A percentile compares a stretch with the other conserved stretches of the same genome.
phyloP scores from a whole-genome alignment of 2,797 vertebrate species.

The Hippopotamyrus pictus region DNA sequence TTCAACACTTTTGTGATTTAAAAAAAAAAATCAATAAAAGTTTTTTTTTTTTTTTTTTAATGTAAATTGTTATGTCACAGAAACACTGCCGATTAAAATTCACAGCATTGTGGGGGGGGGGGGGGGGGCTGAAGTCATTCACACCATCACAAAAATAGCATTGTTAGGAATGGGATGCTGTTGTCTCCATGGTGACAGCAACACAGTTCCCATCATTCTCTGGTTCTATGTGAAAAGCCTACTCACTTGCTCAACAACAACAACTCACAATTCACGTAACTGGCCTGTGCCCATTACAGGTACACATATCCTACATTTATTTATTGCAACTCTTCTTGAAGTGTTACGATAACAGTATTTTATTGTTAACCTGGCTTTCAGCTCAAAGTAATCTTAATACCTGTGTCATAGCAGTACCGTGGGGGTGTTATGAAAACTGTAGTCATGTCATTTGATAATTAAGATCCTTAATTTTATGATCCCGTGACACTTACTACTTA shows the following conservation, averaged over 20 bases:
- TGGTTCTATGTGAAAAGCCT: not conserved
- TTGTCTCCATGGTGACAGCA: constrained; percentile 24
- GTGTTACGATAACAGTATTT: not conserved
- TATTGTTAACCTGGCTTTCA: not conserved
- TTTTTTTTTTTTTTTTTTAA: not conserved
- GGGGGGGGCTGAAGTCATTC: not conserved
- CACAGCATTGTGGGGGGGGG: not conserved
- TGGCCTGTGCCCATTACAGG: not conserved
- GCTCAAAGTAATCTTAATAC: not conserved
- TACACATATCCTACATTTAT: not conserved
- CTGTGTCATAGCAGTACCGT: not conserved
- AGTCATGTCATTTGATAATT: not conserved
- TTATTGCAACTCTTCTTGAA: not conserved
- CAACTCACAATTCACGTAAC: not conserved
- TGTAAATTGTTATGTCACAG: not conserved
- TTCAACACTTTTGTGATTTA: not conserved
- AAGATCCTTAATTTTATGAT: not conserved
- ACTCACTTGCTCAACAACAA: not conserved
- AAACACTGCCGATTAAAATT: not conserved
- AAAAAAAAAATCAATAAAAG: no score
- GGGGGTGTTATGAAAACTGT: not conserved
- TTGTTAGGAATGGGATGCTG: constrained; percentile 20
- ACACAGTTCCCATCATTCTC: constrained; percentile 6
- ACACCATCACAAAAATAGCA: not conserved
- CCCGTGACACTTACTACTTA: not conserved